phyloP scores from a whole-genome alignment of 2,113 vertebrate species.

The Tautogolabrus adspersus region DNA sequence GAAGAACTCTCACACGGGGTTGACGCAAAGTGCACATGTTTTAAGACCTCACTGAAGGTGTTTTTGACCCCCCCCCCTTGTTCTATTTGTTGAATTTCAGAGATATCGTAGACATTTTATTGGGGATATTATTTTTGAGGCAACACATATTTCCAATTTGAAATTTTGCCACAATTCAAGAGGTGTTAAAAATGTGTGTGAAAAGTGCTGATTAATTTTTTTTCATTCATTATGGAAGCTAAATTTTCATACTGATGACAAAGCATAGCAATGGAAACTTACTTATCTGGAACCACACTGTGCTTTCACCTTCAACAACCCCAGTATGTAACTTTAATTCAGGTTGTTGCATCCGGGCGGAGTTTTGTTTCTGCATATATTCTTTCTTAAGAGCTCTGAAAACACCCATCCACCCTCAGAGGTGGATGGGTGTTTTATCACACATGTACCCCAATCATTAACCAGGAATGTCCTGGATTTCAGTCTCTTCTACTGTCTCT shows the following conservation, averaged over 20 bases:
- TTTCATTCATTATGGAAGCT: conserved; percentile 45
- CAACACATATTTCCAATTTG: conserved; percentile 40
- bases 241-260: conserved; percentile 29
- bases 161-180: conserved; percentile 44
- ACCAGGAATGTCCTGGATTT: conserved; percentile 70
- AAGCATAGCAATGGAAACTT: conserved; percentile 25
- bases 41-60: conserved; percentile 32
- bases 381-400: conserved; percentile 63
- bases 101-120: not conserved
- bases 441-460: conserved; percentile 76
- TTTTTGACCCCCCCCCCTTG: not conserved
- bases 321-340: conserved; percentile 33
- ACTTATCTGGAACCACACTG: conserved; percentile 36
- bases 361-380: conserved; percentile 63
- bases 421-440: conserved; percentile 71
- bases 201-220: conserved; percentile 35
- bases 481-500: conserved; percentile 55
- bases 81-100: not conserved
- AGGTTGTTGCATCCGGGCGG: conserved; percentile 40
- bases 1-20: conserved; percentile 46
- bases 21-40: conserved; percentile 52
- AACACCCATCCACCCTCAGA: conserved; percentile 61
- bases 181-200: conserved; percentile 35
- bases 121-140: conserved; percentile 50
- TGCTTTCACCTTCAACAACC: conserved; percentile 40